Evolutionary conservation across 2,888 invertebrate genomes (phyloP).

Genomic region (Argyra leucocephala): DNA sequence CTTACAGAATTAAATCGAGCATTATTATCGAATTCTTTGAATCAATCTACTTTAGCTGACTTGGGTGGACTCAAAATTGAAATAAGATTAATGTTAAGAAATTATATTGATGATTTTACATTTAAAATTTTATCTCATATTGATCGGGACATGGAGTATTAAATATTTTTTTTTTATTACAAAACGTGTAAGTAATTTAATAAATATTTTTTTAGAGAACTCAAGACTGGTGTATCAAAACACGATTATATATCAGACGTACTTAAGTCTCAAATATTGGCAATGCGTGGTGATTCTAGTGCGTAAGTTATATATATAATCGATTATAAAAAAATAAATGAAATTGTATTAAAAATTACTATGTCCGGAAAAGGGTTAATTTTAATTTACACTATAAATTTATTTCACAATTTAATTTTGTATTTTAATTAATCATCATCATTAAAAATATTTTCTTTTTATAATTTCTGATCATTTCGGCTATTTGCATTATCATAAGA

Average conservation of each 20-base stretch:
- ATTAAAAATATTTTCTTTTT: too few species aligned
- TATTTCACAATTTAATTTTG: too few species aligned
- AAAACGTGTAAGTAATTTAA: background rate
- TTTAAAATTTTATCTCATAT: constrained; percentile 41
- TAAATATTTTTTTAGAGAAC: constrained; percentile 26
- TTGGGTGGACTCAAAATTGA: constrained; percentile 36
- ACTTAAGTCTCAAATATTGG: constrained; percentile 40
- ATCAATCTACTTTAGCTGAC: constrained; percentile 32
- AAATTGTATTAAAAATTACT: too few species aligned
- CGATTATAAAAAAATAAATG: background rate
- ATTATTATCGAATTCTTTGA: constrained; percentile 28
- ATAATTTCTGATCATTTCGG: too few species aligned
- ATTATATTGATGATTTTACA: constrained; percentile 41
- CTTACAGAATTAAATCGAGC: constrained; percentile 39
- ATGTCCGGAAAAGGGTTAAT: too few species aligned
- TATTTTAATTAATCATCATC: too few species aligned
- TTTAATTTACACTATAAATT: too few species aligned
- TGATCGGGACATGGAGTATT: constrained; percentile 43
- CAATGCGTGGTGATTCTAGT: constrained; percentile 38
- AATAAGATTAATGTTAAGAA: constrained; percentile 35
- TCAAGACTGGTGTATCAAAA: constrained; percentile 35
- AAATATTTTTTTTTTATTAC: background rate
- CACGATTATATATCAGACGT: constrained; percentile 38
- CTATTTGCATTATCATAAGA: too few species aligned
- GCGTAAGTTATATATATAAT: constrained; percentile 30